Evolutionary conservation across 2,113 vertebrate genomes (phyloP).

Genomic region (Probosciger aterrimus): DNA sequence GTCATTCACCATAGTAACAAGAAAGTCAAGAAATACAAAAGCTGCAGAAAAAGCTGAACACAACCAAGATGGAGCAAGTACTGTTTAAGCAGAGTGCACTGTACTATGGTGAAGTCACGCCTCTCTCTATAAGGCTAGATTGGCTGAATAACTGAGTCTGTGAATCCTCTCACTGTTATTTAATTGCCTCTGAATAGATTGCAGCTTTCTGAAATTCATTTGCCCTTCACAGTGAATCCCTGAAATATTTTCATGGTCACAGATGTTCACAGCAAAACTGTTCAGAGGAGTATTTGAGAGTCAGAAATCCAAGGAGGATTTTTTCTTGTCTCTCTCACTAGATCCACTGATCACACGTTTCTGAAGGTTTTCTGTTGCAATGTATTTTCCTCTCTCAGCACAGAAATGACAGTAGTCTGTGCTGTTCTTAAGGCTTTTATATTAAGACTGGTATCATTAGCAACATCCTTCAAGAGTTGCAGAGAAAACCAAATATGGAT

Average conservation of each 20-base stretch:
- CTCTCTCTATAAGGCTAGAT: background rate
- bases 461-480: background rate
- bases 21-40: background rate
- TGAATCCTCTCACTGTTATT: background rate
- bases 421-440: background rate
- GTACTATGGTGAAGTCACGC: background rate
- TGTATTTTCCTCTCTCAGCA: background rate
- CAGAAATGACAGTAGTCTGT: background rate
- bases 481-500: background rate
- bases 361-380: background rate
- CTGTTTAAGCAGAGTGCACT: background rate
- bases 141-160: background rate
- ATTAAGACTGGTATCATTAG: background rate
- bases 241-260: constrained; percentile 34
- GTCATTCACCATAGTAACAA: constrained; percentile 6
- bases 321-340: background rate
- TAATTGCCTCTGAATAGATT: constrained; percentile 29
- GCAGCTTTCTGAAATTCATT: constrained; percentile 23
- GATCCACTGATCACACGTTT: background rate
- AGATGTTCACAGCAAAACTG: background rate
- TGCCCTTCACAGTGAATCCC: constrained; percentile 22
- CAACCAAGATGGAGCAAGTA: background rate
- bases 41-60: background rate
- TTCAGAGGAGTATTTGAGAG: background rate
- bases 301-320: background rate